Percentiles rank a stretch among this genome's conserved stretches.
Conservation (phyloP, 2,797 vertebrate species). For the Urocyon cinereoargenteus region DNA sequence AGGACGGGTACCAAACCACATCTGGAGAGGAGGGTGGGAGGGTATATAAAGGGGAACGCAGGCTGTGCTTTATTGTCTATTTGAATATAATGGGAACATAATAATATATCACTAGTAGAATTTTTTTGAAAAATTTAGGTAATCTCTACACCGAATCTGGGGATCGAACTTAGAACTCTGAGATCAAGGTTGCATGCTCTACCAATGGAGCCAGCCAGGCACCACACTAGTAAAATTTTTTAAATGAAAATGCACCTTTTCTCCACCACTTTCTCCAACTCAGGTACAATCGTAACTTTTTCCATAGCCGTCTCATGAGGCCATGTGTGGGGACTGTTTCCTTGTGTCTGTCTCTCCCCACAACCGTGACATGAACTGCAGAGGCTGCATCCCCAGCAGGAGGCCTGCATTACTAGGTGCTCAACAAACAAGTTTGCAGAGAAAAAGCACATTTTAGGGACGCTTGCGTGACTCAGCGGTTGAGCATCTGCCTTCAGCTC, state of each 20-base stretch:
- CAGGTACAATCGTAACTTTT: not conserved
- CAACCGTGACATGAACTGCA: not conserved
- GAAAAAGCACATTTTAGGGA: not conserved
- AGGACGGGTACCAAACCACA: not conserved
- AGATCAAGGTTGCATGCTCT: not conserved
- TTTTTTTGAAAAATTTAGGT: not conserved
- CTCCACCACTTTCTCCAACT: not conserved
- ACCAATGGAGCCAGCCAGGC: not conserved
- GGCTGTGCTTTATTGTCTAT: not conserved
- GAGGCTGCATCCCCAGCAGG: not conserved
- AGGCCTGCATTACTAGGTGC: not conserved
- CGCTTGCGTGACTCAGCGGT: too few species aligned
- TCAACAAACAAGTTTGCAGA: not conserved
- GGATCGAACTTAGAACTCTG: not conserved
- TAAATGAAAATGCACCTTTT: constrained; percentile 1
- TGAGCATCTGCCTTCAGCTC: too few species aligned
- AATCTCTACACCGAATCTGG: not conserved
- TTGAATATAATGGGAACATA: constrained; percentile 32
- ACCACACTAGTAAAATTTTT: not conserved
- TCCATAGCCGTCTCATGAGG: not conserved
- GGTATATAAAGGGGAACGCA: not conserved
- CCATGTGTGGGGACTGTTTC: not conserved
- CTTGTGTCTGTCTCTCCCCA: not conserved
- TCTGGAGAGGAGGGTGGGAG: not conserved
- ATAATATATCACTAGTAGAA: not conserved